Evolutionary conservation across 1,140 invertebrate genomes (phyloP), one percentile per base, ranked within the genome.

Genomic region (Temnothorax nylanderi): DNA sequence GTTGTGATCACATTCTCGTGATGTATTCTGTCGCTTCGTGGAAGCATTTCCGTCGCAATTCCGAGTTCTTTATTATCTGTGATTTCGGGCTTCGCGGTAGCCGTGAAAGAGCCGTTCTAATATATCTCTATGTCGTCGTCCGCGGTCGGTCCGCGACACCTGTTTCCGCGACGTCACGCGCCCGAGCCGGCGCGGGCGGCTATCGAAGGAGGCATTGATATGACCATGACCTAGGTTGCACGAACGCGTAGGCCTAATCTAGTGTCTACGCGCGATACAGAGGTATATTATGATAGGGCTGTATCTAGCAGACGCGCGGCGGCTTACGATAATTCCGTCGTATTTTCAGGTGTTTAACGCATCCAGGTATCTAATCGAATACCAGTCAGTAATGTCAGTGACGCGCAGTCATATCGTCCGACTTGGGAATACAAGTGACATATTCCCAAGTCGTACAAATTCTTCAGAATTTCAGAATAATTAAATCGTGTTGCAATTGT

Each of bases 221-320:
- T 51, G 91, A 92, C 93, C 94, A 82, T 94, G 94, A 95, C 94
- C 94, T 93, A 94, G 93, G 87, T 89, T 49, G 41, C 11, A 60
- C 7, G 11, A 93, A 92, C 84, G 85, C 78, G 62, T 89, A 92
- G 86, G 89, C 44, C 87, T 93, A 95, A 94, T 94, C 94, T 91
- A 93, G 93, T 92, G 93, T 94, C 93, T 94, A 94, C 91, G 88
- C 72, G 90, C 88, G 94, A 94, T 94, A 94, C 86, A 89, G 88
- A 87, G 78, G 62, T 64, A 88, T 26, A 26, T 26, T 26, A 92
- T 75, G 91, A 94, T 94, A 93, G 91, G 87, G 74, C 75, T 92
- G 86, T 93, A 93, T 92, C 90, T 94, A 93, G 90, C 72, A 88
- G 84, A 88, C 69, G 56, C 76, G 75, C 75, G 69, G 44, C 47